These are phyloP conservation scores for Diadophis punctatus DNA, from an alignment of 2,113 vertebrate genomes.

Conservation along the genomic window DNA sequence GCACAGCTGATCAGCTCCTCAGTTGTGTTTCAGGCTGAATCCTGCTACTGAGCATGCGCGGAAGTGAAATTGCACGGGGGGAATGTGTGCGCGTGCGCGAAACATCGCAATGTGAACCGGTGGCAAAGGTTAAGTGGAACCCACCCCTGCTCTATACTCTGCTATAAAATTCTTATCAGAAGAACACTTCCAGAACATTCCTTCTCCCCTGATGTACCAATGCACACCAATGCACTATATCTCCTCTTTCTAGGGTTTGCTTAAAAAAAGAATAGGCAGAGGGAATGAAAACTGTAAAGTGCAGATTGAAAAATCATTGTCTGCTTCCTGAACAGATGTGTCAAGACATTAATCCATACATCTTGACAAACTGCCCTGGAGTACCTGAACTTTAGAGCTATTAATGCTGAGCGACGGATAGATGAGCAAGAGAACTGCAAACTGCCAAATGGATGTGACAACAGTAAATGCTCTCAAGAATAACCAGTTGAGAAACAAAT, in stretches of 20 bases:
- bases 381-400: slow-evolving; percentile 54
- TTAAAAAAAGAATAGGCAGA: slow-evolving; percentile 28
- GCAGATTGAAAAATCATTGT: slow-evolving; percentile 60
- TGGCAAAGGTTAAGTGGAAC: too few species aligned
- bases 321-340: slow-evolving; percentile 34
- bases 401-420: slow-evolving; percentile 33
- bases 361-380: slow-evolving; percentile 53
- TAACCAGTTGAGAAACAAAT: slow-evolving; percentile 61
- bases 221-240: neutral
- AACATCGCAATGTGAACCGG: too few species aligned
- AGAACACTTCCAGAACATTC: neutral
- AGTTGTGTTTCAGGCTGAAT: too few species aligned
- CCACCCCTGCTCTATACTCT: too few species aligned
- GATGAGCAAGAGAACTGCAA: slow-evolving; percentile 33
- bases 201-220: neutral
- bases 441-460: slow-evolving; percentile 65
- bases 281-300: slow-evolving; percentile 42
- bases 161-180: neutral
- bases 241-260: slow-evolving; percentile 19
- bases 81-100: too few species aligned
- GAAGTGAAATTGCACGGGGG: too few species aligned
- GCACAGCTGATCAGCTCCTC: too few species aligned
- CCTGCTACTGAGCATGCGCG: too few species aligned
- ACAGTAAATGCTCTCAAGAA: slow-evolving; percentile 65
- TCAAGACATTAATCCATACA: slow-evolving; percentile 57